Evolutionary conservation across 2,797 vertebrate species (phyloP).

Genomic region (Pseudomugil gertrudae): DNA sequence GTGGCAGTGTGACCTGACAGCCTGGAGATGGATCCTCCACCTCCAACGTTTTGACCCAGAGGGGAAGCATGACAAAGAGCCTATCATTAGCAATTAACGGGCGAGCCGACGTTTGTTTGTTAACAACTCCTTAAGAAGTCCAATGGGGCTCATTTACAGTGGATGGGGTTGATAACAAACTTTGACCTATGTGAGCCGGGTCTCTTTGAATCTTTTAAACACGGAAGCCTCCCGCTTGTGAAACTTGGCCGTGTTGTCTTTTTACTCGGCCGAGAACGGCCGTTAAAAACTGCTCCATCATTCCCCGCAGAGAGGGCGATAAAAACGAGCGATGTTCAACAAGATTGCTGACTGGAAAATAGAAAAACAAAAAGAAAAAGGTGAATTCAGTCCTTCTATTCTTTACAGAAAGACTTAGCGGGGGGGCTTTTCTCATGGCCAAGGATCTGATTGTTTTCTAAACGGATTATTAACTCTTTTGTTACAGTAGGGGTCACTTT

Average conservation of each 20-base stretch:
- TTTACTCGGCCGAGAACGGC: conserved; percentile 42
- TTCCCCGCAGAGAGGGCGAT: conserved; percentile 72
- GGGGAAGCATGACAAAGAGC: conserved; percentile 69
- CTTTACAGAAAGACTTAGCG: conserved; percentile 81
- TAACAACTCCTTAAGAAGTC: conserved; percentile 80
- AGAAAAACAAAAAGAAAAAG: conserved; percentile 67
- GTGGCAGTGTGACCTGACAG: conserved; percentile 47
- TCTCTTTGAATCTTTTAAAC: conserved; percentile 45
- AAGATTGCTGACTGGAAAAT: conserved; percentile 78
- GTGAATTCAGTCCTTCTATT: conserved; percentile 80
- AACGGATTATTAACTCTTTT: conserved; percentile 89
- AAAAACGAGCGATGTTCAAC: conserved; percentile 82
- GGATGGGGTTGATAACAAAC: conserved; percentile 68
- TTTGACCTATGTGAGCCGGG: conserved; percentile 57
- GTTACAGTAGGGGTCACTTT: conserved; percentile 86
- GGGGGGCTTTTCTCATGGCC: conserved; percentile 80
- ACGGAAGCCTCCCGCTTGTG: conserved; percentile 35
- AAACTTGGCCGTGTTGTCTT: conserved; percentile 30
- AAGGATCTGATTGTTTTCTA: conserved; percentile 84
- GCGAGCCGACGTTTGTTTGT: conserved; percentile 81
- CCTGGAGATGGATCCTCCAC: conserved; percentile 56
- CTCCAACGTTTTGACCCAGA: conserved; percentile 69
- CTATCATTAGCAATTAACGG: conserved; percentile 82
- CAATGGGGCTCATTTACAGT: conserved; percentile 78
- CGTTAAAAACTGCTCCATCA: conserved; percentile 78